Conservation (phyloP, 1,140 invertebrate species). For the Venturia canescens region DNA sequence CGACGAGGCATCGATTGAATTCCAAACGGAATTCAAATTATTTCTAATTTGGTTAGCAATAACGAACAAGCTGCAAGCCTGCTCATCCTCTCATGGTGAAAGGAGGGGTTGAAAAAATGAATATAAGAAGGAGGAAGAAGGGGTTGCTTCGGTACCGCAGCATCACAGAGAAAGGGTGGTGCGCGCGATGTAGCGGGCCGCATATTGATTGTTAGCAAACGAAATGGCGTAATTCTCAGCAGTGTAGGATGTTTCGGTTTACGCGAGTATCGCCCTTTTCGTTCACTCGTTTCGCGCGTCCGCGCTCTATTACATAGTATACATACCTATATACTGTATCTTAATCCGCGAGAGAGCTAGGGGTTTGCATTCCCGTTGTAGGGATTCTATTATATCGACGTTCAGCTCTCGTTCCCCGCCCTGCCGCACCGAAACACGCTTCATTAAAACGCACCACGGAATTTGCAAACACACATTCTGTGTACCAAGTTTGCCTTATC, state of each 20-base stretch:
- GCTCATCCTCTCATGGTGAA: too few species aligned
- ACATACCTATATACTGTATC: conserved; percentile 10
- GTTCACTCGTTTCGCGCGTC: too few species aligned
- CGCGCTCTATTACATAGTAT: too few species aligned
- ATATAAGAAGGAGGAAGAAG: conserved; percentile 35
- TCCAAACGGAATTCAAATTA: conserved; percentile 72
- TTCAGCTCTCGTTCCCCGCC: background rate
- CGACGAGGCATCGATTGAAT: conserved; percentile 68
- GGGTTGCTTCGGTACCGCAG: conserved; percentile 6
- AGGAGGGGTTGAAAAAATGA: background rate
- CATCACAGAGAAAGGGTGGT: background rate
- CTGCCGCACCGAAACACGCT: conserved; percentile 23
- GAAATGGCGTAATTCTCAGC: background rate
- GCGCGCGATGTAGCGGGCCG: background rate
- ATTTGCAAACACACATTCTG: conserved; percentile 47
- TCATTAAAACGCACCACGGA: conserved; percentile 54
- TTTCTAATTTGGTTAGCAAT: conserved; percentile 70
- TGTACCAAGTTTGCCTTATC: background rate
- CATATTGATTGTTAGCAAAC: background rate
- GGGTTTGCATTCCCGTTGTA: conserved; percentile 27
- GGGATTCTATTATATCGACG: conserved; percentile 46
- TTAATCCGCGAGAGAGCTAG: conserved; percentile 9
- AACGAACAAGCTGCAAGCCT: conserved; percentile 55
- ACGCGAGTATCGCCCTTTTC: background rate
- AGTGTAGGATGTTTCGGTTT: background rate